A percentile compares a stretch with the other conserved stretches of the same genome.
These are phyloP conservation scores for Eidolon helvum DNA, from an alignment of 2,113 vertebrate species.

Conservation along the genomic window DNA sequence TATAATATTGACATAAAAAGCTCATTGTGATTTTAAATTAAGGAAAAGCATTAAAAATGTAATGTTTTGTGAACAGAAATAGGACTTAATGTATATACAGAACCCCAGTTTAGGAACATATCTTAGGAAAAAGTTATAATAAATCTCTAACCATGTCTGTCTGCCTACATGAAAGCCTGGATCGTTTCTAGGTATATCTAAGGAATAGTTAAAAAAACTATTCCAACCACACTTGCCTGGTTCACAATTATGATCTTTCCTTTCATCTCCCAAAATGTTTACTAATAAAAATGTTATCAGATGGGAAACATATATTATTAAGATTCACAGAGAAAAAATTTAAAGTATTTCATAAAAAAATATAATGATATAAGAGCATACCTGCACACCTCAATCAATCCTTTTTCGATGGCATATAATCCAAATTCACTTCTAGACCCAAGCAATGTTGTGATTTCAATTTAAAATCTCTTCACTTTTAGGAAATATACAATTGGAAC, in stretches of 20 bases:
- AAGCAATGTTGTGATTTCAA: background rate
- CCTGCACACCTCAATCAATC: background rate
- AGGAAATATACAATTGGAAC: background rate
- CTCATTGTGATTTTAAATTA: background rate
- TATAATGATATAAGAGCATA: background rate
- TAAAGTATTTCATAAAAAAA: background rate
- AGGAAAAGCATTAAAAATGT: background rate
- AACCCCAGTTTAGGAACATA: background rate
- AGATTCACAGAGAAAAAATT: background rate
- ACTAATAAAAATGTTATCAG: background rate
- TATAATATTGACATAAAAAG: background rate
- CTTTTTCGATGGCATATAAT: background rate
- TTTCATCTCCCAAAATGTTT: background rate
- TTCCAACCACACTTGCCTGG: background rate
- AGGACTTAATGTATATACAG: background rate
- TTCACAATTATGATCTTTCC: background rate
- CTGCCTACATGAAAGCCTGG: background rate
- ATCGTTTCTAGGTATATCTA: background rate
- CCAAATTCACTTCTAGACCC: background rate
- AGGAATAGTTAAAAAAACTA: background rate
- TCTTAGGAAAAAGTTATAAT: background rate
- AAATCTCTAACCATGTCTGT: background rate
- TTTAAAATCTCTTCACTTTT: conserved; percentile 48
- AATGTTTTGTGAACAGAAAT: background rate
- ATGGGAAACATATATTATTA: background rate